A percentile compares a stretch with the other conserved stretches of the same genome.
These are phyloP conservation scores for Corvus moneduloides DNA, from an alignment of 2,113 vertebrate genomes.

Conservation along the genomic window DNA sequence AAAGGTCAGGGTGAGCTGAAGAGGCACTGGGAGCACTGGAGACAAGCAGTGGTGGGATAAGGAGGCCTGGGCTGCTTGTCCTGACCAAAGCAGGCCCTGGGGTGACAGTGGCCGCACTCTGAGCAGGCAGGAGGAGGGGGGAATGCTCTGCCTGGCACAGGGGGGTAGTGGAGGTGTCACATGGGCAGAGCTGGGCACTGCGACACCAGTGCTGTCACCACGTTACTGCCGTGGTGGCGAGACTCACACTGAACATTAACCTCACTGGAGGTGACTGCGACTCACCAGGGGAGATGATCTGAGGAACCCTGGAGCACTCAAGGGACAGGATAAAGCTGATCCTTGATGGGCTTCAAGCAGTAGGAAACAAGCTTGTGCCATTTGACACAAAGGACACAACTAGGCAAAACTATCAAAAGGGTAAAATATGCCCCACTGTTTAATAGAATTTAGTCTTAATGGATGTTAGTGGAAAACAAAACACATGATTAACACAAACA, in stretches of 20 bases:
- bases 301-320: background rate
- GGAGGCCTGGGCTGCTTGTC: background rate
- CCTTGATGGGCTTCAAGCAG: background rate
- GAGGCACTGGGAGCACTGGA: background rate
- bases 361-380: background rate
- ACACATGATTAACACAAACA: conserved; percentile 56
- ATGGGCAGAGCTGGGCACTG: background rate
- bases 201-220: background rate
- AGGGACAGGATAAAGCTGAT: background rate
- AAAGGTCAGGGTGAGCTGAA: background rate
- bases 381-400: background rate
- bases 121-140: background rate
- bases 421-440: conserved; percentile 60
- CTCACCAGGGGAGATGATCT: background rate
- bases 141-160: background rate
- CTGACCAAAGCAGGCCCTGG: background rate
- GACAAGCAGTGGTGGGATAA: background rate
- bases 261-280: background rate
- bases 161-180: background rate
- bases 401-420: conserved; percentile 60
- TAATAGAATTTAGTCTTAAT: conserved; percentile 63
- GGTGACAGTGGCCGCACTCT: fast-evolving
- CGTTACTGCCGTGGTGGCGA: fast-evolving
- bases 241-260: background rate
- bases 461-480: conserved; percentile 68